Percentiles rank a stretch among this genome's conserved stretches.
Evolutionary conservation across 2,797 vertebrate genomes (phyloP).

Genomic region (Mycteria americana): DNA sequence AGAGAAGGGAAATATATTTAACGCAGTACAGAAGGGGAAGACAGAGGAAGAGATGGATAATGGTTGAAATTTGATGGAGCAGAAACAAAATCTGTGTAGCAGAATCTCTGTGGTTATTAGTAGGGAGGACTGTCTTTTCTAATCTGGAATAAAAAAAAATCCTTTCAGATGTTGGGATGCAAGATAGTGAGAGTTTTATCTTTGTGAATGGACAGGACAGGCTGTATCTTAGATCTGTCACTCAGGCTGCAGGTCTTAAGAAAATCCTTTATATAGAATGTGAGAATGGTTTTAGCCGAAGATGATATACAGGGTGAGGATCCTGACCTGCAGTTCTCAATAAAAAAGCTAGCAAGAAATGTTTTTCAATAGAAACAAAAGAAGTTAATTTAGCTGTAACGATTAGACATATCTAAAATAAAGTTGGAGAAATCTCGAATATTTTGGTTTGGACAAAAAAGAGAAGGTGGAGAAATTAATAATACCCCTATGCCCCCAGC

Average conservation of each 20-base stretch:
- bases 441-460: not conserved
- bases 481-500: not conserved
- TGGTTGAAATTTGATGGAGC: not conserved
- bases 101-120: not conserved
- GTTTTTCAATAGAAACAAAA: not conserved
- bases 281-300: not conserved
- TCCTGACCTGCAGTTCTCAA: not conserved
- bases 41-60: not conserved
- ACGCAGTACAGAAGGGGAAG: not conserved
- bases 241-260: not conserved
- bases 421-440: not conserved
- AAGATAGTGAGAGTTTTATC: not conserved
- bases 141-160: not conserved
- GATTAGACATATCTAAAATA: not conserved
- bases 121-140: not conserved
- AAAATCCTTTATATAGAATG: not conserved
- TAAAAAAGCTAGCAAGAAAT: not conserved
- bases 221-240: not conserved
- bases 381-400: not conserved
- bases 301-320: not conserved
- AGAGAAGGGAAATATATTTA: not conserved
- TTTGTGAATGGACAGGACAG: not conserved
- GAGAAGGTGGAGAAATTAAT: not conserved
- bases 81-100: not conserved
- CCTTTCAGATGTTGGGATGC: not conserved